phyloP scores from a whole-genome alignment of 2,888 invertebrate species.

The Lycophotia porphyrea region DNA sequence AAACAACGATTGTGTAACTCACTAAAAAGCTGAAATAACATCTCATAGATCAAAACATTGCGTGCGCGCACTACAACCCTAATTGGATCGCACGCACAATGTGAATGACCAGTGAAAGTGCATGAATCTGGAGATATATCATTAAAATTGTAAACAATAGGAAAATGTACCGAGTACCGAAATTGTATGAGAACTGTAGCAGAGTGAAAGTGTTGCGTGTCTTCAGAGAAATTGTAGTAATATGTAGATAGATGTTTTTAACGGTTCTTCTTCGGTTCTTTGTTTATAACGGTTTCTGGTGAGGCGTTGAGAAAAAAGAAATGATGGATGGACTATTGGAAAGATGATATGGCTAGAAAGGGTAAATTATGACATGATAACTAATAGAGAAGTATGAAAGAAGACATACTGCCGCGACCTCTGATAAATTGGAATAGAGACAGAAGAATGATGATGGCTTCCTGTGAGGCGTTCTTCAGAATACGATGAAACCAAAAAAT shows the following conservation, averaged over 20 bases:
- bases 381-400: not conserved
- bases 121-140: constrained; percentile 51
- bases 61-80: constrained; percentile 34
- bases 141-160: constrained; percentile 59
- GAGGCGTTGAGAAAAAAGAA: not conserved
- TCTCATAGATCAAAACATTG: constrained; percentile 7
- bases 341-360: not conserved
- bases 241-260: not conserved
- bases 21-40: not conserved
- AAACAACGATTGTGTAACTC: not conserved
- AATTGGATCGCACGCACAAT: constrained; percentile 36
- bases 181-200: constrained; percentile 41
- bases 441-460: not conserved
- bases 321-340: not conserved
- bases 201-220: constrained; percentile 46
- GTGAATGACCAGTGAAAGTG: constrained; percentile 57
- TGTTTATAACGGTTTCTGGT: not conserved
- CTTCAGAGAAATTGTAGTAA: constrained; percentile 21
- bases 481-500: no score
- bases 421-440: not conserved
- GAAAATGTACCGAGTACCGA: constrained; percentile 31
- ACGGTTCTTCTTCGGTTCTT: no score
- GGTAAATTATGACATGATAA: not conserved
- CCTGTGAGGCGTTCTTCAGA: not conserved
- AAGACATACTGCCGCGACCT: no score